Evolutionary conservation across 2,797 vertebrate species (phyloP), one percentile per base, ranked within the genome.

Genomic region (Coilia nasus): DNA sequence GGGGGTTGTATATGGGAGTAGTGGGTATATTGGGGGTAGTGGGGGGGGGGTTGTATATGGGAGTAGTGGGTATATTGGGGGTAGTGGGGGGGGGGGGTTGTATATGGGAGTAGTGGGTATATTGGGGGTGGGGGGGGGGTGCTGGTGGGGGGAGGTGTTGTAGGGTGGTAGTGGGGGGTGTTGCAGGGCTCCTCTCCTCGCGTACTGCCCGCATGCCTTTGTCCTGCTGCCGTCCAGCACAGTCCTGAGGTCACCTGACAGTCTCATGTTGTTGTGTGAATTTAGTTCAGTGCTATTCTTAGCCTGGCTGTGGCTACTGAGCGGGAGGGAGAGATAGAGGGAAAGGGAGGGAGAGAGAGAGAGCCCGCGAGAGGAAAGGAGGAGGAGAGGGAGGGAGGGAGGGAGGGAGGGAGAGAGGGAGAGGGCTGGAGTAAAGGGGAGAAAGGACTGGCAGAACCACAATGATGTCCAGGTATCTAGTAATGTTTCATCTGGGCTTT

Each of bases 231-330:
- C 88, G 90, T 92, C 92, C 92, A 81, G 91, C 91, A 85, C 90
- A 87, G 87, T 93, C 93, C 91, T 93, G 95, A 91, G 94, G 95
- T 97, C 97, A 97, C 96, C 96, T 97, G 97, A 97, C 96, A 95
- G 95, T 97, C 97, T 97, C 96, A 96, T 97, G 96, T 96, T 96
- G 96, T 97, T 96, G 96, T 95, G 96, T 97, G 96, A 97, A 96
- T 97, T 95, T 95, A 96, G 96, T 96, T 96, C 95, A 95, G 93
- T 87, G 95, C 97, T 98, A 97, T 98, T 97, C 96, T 98, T 98
- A 98, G 97, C 95, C 91, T 93, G 91, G 92, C 89, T 96, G 94
- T 89, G 88, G 90, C 92, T 44, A 44, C 94, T 91, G 93, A 91
- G 92, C 89, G 88, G 89, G 87, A 90, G 89, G 71, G 35, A 41